Conservation (phyloP, 2,797 vertebrate species). For the Nyctibius grandis region DNA sequence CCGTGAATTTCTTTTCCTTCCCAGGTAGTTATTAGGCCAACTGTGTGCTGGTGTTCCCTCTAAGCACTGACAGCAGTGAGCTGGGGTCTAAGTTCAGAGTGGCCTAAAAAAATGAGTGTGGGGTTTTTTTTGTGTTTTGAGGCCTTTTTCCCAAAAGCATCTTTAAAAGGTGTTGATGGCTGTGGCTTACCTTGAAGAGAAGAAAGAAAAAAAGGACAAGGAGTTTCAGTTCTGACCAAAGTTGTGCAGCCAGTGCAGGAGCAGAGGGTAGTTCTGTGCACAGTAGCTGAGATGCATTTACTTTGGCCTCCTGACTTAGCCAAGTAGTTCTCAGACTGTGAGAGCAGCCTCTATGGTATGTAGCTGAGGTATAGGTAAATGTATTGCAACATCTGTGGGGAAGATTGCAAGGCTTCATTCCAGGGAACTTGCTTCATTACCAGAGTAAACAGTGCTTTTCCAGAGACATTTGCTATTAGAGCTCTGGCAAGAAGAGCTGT, state of each 20-base stretch:
- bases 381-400: slow-evolving; percentile 23
- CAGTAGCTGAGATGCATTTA: neutral
- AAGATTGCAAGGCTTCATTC: slow-evolving; percentile 41
- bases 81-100: neutral
- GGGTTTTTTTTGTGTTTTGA: too few species aligned
- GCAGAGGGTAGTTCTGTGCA: neutral
- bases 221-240: accelerated
- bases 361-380: neutral
- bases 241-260: neutral
- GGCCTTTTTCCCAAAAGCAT: neutral
- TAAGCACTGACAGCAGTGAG: neutral
- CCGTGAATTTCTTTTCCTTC: neutral
- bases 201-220: accelerated
- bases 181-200: neutral
- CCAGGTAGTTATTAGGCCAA: neutral
- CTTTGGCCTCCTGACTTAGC: neutral
- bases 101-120: accelerated
- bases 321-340: neutral
- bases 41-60: neutral
- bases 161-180: neutral
- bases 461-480: neutral
- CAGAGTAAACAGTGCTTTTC: slow-evolving; percentile 53
- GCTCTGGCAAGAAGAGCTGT: slow-evolving; percentile 33
- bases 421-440: slow-evolving; percentile 26
- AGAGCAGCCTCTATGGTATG: neutral